Percentiles rank a stretch among this genome's conserved stretches.
These are phyloP conservation scores for Heliconius sara DNA, from an alignment of 2,888 invertebrate species.

Conservation along the genomic window DNA sequence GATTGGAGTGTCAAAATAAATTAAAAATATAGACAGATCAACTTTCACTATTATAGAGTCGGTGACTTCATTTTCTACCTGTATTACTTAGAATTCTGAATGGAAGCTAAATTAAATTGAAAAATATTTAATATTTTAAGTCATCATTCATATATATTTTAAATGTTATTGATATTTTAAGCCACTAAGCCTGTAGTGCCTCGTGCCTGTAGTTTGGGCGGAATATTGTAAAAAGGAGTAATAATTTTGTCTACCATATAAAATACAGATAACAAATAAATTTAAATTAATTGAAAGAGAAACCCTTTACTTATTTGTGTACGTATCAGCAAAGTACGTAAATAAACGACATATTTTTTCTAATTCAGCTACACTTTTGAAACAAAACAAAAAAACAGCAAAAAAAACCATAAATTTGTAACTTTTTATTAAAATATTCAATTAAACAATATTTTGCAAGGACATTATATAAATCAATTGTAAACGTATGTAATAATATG, in stretches of 20 bases:
- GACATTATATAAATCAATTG: slow-evolving; percentile 49
- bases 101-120: not conserved
- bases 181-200: not conserved
- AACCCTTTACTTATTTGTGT: no score
- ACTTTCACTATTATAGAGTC: slow-evolving; percentile 10
- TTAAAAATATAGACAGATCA: not conserved
- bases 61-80: slow-evolving; percentile 1
- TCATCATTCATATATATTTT: not conserved
- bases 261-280: no score
- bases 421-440: slow-evolving; percentile 28
- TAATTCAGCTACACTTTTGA: not conserved
- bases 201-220: not conserved
- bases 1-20: slow-evolving; percentile 9
- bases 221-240: not conserved
- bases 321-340: no score
- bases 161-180: not conserved
- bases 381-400: not conserved
- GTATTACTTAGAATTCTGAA: not conserved
- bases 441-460: slow-evolving; percentile 39
- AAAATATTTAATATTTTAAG: not conserved
- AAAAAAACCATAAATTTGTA: slow-evolving; percentile 12
- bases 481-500: slow-evolving; percentile 48
- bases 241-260: no score
- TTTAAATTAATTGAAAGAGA: no score
- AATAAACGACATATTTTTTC: not conserved